Evolutionary conservation across 23 tunicate genomes (phyloP).

Genomic region (Trididemnum miniatum): DNA sequence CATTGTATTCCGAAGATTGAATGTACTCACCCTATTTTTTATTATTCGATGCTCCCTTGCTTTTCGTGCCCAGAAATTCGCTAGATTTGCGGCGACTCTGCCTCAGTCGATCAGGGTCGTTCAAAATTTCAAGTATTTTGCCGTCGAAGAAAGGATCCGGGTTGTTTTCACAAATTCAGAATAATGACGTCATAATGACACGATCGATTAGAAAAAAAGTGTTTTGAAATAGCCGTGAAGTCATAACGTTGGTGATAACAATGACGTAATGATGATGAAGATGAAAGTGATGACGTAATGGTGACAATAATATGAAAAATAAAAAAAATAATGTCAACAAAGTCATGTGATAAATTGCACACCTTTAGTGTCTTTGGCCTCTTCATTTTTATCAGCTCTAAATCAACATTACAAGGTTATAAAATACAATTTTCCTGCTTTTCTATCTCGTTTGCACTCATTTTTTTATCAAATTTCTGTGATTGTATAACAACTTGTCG

Average conservation of each 20-base stretch:
- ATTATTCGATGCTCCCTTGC: conserved; percentile 30
- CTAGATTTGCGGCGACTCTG: conserved; percentile 67
- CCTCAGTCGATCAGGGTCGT: conserved; percentile 7
- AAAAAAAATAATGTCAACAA: not conserved
- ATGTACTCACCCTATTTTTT: conserved; percentile 16
- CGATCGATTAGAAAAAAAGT: too few relatives aligned
- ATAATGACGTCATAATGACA: not conserved
- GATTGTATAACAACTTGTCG: too few relatives aligned
- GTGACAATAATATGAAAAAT: too few relatives aligned
- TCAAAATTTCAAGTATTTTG: conserved; percentile 3
- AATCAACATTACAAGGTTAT: too few relatives aligned
- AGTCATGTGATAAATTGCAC: not conserved
- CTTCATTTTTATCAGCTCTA: not conserved
- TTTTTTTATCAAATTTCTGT: too few relatives aligned
- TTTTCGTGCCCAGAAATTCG: conserved; percentile 64
- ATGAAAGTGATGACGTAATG: conserved; percentile 21
- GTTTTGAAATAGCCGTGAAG: too few relatives aligned
- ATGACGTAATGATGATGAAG: conserved; percentile 24
- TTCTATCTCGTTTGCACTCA: too few relatives aligned
- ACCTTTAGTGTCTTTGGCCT: not conserved
- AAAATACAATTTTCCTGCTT: too few relatives aligned
- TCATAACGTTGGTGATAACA: too few relatives aligned
- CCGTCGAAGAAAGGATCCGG: conserved; percentile 17
- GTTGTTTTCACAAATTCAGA: not conserved
- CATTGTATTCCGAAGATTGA: too few relatives aligned